These are phyloP conservation scores for Amphipoea oculea DNA, from an alignment of 2,888 invertebrate species.

Conservation along the genomic window DNA sequence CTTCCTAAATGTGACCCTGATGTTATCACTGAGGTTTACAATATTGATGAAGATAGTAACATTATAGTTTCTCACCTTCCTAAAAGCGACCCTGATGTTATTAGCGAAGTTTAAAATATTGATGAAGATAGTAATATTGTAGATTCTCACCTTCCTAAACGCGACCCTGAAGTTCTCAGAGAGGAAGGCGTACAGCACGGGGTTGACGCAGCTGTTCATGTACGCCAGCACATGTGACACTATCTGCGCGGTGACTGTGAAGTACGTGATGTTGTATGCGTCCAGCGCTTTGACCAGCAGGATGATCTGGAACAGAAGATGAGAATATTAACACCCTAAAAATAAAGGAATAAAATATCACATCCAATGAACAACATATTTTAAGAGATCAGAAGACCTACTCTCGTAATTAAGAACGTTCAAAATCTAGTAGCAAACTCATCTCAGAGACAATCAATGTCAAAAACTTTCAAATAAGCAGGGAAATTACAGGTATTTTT, in stretches of 20 bases:
- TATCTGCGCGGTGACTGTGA: constrained; percentile 94
- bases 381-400: neutral
- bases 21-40: neutral
- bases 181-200: constrained; percentile 97
- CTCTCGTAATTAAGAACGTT: too few species aligned
- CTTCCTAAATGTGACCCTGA: too few species aligned
- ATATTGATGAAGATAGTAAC: neutral
- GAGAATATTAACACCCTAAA: neutral
- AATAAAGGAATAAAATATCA: neutral
- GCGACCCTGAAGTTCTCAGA: constrained; percentile 98
- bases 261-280: constrained; percentile 92
- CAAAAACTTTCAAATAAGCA: too few species aligned
- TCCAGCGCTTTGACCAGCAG: constrained; percentile 94
- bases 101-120: neutral
- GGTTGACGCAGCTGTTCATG: constrained; percentile 98
- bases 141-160: constrained; percentile 91
- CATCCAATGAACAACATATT: neutral
- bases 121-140: neutral
- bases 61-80: neutral
- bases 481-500: too few species aligned
- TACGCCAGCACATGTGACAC: constrained; percentile 96
- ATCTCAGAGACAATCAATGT: too few species aligned
- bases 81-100: neutral
- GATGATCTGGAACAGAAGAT: constrained; percentile 92
- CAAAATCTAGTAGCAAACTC: too few species aligned